Conservation (phyloP, 2,888 invertebrate genomes). For the Lasioglossum marginatum region DNA sequence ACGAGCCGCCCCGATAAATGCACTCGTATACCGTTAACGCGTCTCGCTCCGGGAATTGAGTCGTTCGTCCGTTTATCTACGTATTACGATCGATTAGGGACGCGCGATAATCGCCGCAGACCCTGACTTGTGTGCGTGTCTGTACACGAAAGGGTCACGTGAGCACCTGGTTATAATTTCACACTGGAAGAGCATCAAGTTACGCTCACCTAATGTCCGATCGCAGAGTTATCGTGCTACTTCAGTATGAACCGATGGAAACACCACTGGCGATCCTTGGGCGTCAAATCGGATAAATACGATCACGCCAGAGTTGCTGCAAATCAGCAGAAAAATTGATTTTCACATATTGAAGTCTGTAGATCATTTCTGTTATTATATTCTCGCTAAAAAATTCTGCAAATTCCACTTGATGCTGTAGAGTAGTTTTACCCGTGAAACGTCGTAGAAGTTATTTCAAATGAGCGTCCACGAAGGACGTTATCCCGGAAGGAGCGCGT, state of each 20-base stretch:
- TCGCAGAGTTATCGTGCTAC: slow-evolving; percentile 52
- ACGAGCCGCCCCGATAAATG: slow-evolving; percentile 13
- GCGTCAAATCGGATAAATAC: neutral
- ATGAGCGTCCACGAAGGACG: too few species aligned
- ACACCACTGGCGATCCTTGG: neutral
- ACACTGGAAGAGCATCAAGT: slow-evolving; percentile 46
- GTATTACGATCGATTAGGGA: slow-evolving; percentile 77
- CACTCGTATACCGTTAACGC: slow-evolving; percentile 56
- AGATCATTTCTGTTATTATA: neutral
- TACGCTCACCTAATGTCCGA: slow-evolving; percentile 61
- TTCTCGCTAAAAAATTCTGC: neutral
- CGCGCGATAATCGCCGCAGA: slow-evolving; percentile 73
- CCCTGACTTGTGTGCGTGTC: slow-evolving; percentile 34
- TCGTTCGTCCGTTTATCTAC: slow-evolving; percentile 77
- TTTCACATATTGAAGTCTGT: neutral
- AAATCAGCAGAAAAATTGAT: neutral
- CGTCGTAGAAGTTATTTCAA: neutral
- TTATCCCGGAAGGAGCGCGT: neutral
- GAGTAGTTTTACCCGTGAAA: neutral
- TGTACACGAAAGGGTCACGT: slow-evolving; percentile 48
- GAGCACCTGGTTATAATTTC: slow-evolving; percentile 66
- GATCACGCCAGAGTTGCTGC: neutral
- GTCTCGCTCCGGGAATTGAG: slow-evolving; percentile 69
- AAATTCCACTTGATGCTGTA: neutral
- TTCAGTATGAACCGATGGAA: neutral